Evolutionary conservation across 1,140 invertebrate species (phyloP), one percentile per base, ranked within the genome.

Genomic region (Spodoptera litura): DNA sequence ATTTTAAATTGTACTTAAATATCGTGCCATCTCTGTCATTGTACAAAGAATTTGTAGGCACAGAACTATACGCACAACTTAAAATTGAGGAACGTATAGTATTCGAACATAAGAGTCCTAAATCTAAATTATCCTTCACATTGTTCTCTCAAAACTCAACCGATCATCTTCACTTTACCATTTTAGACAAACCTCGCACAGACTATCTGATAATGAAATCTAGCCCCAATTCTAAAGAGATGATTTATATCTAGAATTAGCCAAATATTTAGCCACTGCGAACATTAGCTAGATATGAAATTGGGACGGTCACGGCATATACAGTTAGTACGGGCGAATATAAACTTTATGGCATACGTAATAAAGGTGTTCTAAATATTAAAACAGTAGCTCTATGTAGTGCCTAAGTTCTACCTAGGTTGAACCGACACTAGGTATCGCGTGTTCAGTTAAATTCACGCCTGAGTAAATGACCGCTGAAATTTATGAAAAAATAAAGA

Each of bases 191-290:
- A 8, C 53, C n/a, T 20, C 3, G 4, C 4, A 55, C 12, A 8
- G 15, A 55, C 53, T 49, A 64, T 64, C 35, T 64, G n/a, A n/a
- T 49, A 44, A 64, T 38, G 1, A 25, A 66, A 66, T 66, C 62
- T 66, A 66, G 15, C 9, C 62, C 15, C 62, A 66, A 31, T 66
- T 64, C n/a, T 49, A 4, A 44, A 49, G 38, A 4, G 15, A 44
- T 66, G 38, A 66, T 66, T 49, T 25, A 49, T 25, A 38, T 9
- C 38, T 49, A 66, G 62, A 15, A 44, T 49, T 49, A 66, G 38
- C 35, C 38, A 49, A 66, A 66, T 49, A 66, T 66, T 66, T 66
- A 66, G 38, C 62, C 38, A 51, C 38, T 3, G 9, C 38, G 38
- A 44, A 38, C n/a, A 35, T 64, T 44, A 35, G 35, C 13, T 15